Evolutionary conservation across 1,140 invertebrate species (phyloP), one percentile per base, ranked within the genome.

Genomic region (Gonatopus flavifemur): DNA sequence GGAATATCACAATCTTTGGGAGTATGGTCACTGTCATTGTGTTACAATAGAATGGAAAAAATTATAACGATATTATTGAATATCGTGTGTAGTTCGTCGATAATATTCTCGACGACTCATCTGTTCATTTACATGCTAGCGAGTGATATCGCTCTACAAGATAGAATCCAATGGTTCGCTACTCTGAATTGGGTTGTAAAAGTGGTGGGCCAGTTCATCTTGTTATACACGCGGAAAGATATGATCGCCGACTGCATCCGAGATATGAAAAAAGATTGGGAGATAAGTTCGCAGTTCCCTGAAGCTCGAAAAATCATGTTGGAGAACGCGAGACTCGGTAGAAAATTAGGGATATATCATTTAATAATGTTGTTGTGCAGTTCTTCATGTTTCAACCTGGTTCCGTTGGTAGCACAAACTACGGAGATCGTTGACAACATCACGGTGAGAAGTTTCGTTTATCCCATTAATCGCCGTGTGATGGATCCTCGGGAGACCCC

Each of bases 291-390:
- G 3, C 0, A 20, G 41, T 3, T 9, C 9, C 8, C 19, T 1
- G n/a, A n/a, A n/a, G n/a, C n/a, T n/a, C n/a, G n/a, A n/a, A n/a
- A n/a, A n/a, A 40, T 55, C 6, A 57, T 65, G 44, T 21, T 53
- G 2, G 38, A 52, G 5, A 55, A 28, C n/a, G 61, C 52, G 0
- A 49, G 22, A 2, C 38, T 58, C 12, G 61, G 61, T 9, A 22
- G 59, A 18, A 45, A 42, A 3, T 30, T 73, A 3, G 57, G 59
- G 0, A 47, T 19, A 4, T 35, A 49, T 0, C 59, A 61, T 36
- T 62, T 62, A 0, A 41, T 68, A 18, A 70, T 70, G 66, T 73
- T 72, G 21, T 44, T 58, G 1, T 67, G 56, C 5, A 70, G 70
- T 5, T 65, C 72, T 42, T 71, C 67, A 42, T 74, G 67, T 42